These are phyloP conservation scores for Scolopax mira DNA, from an alignment of 2,113 vertebrate species.

Conservation along the genomic window DNA sequence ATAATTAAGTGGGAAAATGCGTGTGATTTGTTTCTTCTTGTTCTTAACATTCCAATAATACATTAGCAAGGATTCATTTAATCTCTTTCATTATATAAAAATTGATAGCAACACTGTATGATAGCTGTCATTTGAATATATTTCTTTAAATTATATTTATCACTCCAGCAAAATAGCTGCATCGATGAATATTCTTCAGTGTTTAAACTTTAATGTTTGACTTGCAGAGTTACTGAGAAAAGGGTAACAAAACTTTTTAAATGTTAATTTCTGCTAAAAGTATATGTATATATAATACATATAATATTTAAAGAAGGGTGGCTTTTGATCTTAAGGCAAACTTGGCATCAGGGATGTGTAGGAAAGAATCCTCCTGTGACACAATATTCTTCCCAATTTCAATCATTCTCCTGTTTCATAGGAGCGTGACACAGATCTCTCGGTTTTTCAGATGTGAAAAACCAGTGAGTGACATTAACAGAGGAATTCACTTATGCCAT, in stretches of 20 bases:
- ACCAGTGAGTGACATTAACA: background rate
- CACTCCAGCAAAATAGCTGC: constrained; percentile 14
- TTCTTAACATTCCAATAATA: constrained; percentile 75
- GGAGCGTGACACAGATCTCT: background rate
- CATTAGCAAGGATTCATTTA: constrained; percentile 74
- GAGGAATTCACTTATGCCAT: background rate
- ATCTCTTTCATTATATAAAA: constrained; percentile 69
- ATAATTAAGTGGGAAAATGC: constrained; percentile 81
- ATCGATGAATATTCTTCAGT: background rate
- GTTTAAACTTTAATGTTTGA: background rate
- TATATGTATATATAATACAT: no score
- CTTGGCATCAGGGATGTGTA: background rate
- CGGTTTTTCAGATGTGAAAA: background rate
- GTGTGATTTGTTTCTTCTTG: constrained; percentile 80
- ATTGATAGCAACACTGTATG: constrained; percentile 55
- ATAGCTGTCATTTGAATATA: constrained; percentile 50
- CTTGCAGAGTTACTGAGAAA: background rate
- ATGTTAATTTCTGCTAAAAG: constrained; percentile 32
- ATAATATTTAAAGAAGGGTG: background rate
- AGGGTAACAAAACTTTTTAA: no score
- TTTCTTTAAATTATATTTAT: constrained; percentile 62
- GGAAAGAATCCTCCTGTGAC: background rate
- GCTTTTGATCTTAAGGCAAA: background rate
- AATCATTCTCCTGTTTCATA: background rate
- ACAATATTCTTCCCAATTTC: background rate